Base-by-base conservation (phyloP, 2,888 invertebrate species). In the Aethes cnicana region DNA sequence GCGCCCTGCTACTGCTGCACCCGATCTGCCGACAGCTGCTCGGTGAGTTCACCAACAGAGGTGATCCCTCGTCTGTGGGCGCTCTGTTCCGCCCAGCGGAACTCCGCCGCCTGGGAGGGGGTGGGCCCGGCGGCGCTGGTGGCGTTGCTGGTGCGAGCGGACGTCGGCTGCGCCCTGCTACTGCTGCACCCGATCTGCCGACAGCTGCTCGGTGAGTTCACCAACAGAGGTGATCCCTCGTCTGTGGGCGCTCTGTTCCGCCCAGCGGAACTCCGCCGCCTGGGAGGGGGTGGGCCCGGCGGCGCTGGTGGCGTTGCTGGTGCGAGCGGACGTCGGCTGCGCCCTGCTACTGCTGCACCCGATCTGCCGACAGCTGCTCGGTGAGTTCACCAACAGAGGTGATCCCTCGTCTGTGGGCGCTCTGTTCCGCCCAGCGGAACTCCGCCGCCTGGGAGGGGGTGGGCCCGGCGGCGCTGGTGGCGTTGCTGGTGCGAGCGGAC, bases 351-450 rank as follows among this genome's bases (percentile, higher is more conserved):
- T 90, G 50, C 59, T 87, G 43, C 76, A 80, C 26, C 55, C 72
- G 1, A 85, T 74, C 65, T 84, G 84, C 52, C 68, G 85, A 18
- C 84, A 81, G 58, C 56, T 87, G 56, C 58, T 86, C 1, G 87
- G 87, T 86, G 21, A 54, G 55, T 46, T 18, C n/a, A 17, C 7
- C 5, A 6, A 4, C 18, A 23, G 3, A 76, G 1, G 84, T 85
- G 1, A 66, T 88, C 59, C 72, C 69, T 3, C 74, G 84, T 0
- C 57, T 88, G 4, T 64, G 71, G 42, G 56, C 47, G 0, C 35
- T 87, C 8, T 80, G 82, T 47, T 49, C 64, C 0, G 35, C 69
- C 0, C 75, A 77, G 25, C 68, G 80, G 0, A 59, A 72, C 58
- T 58, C 66, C 2, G 57, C 69, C 0, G 62, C 77, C 8, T 85